Percentiles rank a stretch among this genome's conserved stretches.
Evolutionary conservation across 2,113 vertebrate species (phyloP).

Genomic region (Bothrops jararaca): DNA sequence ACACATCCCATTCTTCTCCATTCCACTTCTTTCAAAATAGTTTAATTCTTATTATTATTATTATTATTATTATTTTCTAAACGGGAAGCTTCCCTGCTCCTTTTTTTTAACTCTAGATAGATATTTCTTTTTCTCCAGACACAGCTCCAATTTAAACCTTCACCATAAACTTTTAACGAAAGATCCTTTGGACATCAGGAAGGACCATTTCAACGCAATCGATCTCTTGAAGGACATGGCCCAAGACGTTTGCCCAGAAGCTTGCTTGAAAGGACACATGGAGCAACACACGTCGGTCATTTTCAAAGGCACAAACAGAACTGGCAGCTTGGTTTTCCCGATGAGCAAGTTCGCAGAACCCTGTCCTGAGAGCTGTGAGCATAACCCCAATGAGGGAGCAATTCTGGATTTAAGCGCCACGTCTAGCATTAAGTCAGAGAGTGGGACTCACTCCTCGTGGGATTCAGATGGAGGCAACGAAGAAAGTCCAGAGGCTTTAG

Average conservation of each 20-base stretch:
- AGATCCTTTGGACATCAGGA: constrained; percentile 76
- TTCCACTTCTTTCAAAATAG: background rate
- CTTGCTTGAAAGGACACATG: constrained; percentile 70
- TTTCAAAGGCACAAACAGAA: constrained; percentile 84
- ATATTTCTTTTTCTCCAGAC: constrained; percentile 75
- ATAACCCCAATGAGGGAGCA: constrained; percentile 73
- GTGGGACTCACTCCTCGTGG: constrained; percentile 84
- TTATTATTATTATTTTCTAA: background rate
- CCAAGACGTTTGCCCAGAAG: constrained; percentile 76
- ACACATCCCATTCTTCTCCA: background rate
- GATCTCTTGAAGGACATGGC: constrained; percentile 79
- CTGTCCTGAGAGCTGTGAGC: constrained; percentile 62
- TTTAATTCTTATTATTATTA: background rate
- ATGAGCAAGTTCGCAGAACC: constrained; percentile 76
- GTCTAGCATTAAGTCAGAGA: constrained; percentile 76
- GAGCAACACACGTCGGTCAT: constrained; percentile 85
- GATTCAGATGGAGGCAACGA: constrained; percentile 91
- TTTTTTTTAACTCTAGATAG: constrained; percentile 55
- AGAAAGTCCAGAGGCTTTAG: constrained; percentile 75
- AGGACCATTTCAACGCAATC: constrained; percentile 70
- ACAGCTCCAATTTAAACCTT: constrained; percentile 92
- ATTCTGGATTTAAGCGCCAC: constrained; percentile 91
- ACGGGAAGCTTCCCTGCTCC: background rate
- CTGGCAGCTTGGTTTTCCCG: constrained; percentile 86
- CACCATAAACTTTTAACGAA: constrained; percentile 92